Conservation (phyloP, 2,113 vertebrate species). For the Parotia lawesii region DNA sequence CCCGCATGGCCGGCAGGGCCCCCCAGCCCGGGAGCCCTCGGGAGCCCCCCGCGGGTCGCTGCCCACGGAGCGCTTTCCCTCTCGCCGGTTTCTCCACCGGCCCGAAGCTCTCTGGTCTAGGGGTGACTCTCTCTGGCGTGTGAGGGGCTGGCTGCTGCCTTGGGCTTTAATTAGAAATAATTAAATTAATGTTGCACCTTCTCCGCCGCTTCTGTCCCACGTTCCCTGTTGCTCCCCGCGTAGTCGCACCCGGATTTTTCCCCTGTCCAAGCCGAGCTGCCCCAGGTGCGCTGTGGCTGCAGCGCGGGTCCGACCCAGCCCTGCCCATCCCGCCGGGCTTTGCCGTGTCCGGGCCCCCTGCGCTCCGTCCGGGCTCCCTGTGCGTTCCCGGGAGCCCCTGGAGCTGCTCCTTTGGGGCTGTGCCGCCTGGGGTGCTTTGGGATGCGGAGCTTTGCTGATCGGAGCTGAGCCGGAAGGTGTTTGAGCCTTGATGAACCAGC, state of each 20-base stretch:
- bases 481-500: not conserved
- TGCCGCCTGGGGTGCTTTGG: not conserved
- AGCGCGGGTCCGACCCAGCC: not conserved
- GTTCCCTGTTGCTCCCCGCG: not conserved
- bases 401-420: not conserved
- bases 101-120: not conserved
- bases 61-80: rapidly evolving
- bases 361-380: not conserved
- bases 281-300: not conserved
- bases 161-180: not conserved
- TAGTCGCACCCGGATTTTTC: not conserved
- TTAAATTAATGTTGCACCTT: not conserved
- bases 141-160: too few species aligned
- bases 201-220: rapidly evolving
- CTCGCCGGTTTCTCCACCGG: rapidly evolving
- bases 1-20: not conserved
- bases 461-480: not conserved
- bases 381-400: rapidly evolving
- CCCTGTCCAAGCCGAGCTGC: not conserved
- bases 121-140: not conserved
- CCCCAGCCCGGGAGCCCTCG: too few species aligned
- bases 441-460: not conserved
- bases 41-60: not conserved
- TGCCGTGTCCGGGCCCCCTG: not conserved
- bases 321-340: rapidly evolving